Percentiles rank a stretch among this genome's conserved stretches.
Evolutionary conservation across 2,888 invertebrate genomes (phyloP).

Genomic region (Drosophila diplacantha): DNA sequence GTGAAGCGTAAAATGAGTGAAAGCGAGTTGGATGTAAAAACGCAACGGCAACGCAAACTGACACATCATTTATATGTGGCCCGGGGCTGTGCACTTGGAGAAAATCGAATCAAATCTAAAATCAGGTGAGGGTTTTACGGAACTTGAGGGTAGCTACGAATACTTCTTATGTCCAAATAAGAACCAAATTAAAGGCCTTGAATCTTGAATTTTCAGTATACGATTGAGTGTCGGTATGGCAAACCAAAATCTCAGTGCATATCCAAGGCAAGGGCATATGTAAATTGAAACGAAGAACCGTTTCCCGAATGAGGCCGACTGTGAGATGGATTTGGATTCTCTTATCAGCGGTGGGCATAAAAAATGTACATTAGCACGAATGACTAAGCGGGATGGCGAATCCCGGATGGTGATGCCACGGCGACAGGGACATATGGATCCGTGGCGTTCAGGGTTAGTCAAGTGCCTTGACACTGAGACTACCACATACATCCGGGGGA

Average conservation of each 20-base stretch:
- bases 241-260: no score
- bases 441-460: constrained; percentile 38
- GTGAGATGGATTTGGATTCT: constrained; percentile 44
- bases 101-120: background rate
- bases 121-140: background rate
- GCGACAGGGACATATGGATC: constrained; percentile 46
- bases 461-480: constrained; percentile 14
- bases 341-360: constrained; percentile 52
- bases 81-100: constrained; percentile 6
- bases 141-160: background rate
- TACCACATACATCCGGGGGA: constrained; percentile 8
- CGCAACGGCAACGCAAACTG: constrained; percentile 70
- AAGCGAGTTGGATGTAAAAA: constrained; percentile 63
- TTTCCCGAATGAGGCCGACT: constrained; percentile 33
- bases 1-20: constrained; percentile 66
- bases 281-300: constrained; percentile 68
- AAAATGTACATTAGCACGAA: constrained; percentile 62
- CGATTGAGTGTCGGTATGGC: accelerated
- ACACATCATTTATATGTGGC: constrained; percentile 70
- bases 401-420: constrained; percentile 5
- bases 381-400: constrained; percentile 49
- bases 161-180: no score
- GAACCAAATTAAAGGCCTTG: background rate
- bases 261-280: constrained; percentile 48
- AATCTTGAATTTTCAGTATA: no score